Percentiles rank a stretch among this genome's conserved stretches.
phyloP scores from a whole-genome alignment of 2,113 vertebrate species.

The Fulmarus glacialis region DNA sequence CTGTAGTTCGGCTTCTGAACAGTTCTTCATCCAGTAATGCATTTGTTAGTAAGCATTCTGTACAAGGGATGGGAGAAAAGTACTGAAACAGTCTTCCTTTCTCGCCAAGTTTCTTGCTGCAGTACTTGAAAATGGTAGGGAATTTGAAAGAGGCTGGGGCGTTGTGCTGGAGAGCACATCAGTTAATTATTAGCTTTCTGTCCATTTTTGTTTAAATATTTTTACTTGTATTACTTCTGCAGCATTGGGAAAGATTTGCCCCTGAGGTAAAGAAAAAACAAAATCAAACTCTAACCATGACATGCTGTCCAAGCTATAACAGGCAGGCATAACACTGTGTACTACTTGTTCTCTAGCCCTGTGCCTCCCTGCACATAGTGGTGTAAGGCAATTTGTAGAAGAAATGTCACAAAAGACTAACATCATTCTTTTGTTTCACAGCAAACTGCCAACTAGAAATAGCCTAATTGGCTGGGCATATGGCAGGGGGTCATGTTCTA shows the following conservation, averaged over 20 bases:
- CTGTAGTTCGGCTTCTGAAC: neutral
- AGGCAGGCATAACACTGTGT: neutral
- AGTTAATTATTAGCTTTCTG: neutral
- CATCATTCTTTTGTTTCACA: constrained; percentile 68
- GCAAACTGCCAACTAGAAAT: constrained; percentile 81
- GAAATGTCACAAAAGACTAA: constrained; percentile 31
- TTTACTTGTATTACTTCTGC: neutral
- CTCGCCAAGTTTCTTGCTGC: neutral
- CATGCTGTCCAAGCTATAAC: neutral
- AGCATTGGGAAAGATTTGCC: neutral
- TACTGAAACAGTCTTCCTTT: neutral
- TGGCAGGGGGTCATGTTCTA: constrained; percentile 25
- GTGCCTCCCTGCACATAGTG: neutral
- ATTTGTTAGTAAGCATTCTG: neutral
- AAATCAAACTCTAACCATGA: neutral
- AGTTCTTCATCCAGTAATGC: neutral
- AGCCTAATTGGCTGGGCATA: constrained; percentile 75
- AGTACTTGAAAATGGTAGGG: neutral
- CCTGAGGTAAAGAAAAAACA: neutral
- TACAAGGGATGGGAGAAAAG: neutral
- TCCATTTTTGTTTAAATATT: neutral
- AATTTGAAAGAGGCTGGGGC: neutral
- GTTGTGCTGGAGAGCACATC: neutral
- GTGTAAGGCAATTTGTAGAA: constrained; percentile 17
- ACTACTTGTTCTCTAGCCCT: neutral